These are phyloP conservation scores for Drosophila meridionalis DNA, from an alignment of 2,888 invertebrate species.

Conservation along the genomic window DNA sequence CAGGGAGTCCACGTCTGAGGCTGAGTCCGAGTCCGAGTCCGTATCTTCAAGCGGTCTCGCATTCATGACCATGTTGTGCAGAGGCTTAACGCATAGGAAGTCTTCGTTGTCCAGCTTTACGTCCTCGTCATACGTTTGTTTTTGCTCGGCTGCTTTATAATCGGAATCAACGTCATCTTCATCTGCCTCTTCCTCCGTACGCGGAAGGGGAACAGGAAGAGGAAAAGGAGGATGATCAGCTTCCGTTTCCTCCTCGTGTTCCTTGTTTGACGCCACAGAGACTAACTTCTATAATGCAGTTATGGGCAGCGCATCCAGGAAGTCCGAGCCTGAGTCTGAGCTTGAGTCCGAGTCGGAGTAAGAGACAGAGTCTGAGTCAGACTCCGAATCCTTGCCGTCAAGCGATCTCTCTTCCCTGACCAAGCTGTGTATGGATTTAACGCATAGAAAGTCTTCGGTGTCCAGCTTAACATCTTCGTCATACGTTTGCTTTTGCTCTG, in stretches of 20 bases:
- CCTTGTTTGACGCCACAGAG: background rate
- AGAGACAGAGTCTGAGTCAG: background rate
- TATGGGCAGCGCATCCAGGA: background rate
- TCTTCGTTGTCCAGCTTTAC: conserved; percentile 58
- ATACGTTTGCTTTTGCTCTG: conserved; percentile 4
- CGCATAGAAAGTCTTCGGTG: conserved; percentile 59
- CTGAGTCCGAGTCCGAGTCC: conserved; percentile 34
- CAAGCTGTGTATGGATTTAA: conserved; percentile 40
- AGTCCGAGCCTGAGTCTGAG: conserved; percentile 14
- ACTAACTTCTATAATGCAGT: conserved; percentile 9
- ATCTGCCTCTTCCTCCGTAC: background rate
- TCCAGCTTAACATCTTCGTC: conserved; percentile 50
- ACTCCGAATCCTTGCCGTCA: conserved; percentile 26
- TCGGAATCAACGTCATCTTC: conserved; percentile 10
- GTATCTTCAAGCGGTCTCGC: conserved; percentile 4
- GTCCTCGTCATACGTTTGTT: conserved; percentile 36
- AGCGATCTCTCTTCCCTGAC: conserved; percentile 9
- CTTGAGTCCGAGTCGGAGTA: background rate
- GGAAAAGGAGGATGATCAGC: background rate
- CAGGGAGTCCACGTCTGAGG: conserved; percentile 22
- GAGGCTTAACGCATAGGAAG: conserved; percentile 54
- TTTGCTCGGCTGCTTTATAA: background rate
- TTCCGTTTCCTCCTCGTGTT: background rate
- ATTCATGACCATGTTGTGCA: conserved; percentile 28
- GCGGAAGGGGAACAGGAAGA: background rate